Evolutionary conservation across 2,113 vertebrate genomes (phyloP).

Genomic region (Ameiurus melas): DNA sequence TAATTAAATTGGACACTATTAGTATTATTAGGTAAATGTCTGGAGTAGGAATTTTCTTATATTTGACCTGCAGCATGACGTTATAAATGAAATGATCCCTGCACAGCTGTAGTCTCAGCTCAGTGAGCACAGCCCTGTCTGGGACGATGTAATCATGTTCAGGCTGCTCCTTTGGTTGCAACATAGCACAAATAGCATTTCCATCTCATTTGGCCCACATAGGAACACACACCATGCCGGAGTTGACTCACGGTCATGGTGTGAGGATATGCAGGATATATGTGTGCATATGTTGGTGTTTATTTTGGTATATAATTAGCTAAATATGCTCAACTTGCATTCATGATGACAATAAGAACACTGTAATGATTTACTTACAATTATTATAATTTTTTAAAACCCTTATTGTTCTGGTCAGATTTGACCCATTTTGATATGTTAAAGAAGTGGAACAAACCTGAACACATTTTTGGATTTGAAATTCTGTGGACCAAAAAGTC

Average conservation of each 20-base stretch:
- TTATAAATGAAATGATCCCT: slow-evolving; percentile 48
- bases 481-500: neutral
- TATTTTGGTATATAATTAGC: neutral
- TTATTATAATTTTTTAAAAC: neutral
- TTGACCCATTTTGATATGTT: neutral
- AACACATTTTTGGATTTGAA: neutral
- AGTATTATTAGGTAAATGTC: neutral
- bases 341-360: neutral
- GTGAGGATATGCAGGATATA: neutral
- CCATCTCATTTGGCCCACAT: slow-evolving; percentile 44
- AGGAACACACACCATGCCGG: slow-evolving; percentile 3
- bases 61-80: slow-evolving; percentile 15
- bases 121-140: slow-evolving; percentile 30
- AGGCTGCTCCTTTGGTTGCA: slow-evolving; percentile 27
- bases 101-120: slow-evolving; percentile 28
- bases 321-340: neutral
- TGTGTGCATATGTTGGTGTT: too few species aligned
- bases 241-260: neutral
- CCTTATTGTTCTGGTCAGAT: neutral
- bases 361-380: neutral
- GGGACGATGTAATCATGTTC: slow-evolving; percentile 5
- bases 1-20: neutral
- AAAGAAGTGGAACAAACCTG: neutral
- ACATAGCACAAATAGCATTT: slow-evolving; percentile 44
- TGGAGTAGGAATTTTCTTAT: slow-evolving; percentile 30